Base-by-base conservation (phyloP, 1,140 invertebrate species). In the Eupristina koningsbergeri region DNA sequence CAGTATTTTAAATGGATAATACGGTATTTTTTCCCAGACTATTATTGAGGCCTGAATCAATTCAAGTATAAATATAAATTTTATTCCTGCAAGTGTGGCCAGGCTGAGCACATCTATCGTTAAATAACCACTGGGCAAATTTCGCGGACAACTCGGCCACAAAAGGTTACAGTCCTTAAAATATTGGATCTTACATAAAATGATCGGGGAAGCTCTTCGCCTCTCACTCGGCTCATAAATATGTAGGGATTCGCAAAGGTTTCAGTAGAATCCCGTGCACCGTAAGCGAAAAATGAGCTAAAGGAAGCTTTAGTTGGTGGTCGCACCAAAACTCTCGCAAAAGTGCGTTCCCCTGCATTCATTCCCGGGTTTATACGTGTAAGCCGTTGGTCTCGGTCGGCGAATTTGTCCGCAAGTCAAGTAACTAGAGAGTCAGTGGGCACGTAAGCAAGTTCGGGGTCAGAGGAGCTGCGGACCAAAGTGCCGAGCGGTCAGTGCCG, bases 401-500 rank as follows among this genome's bases (percentile, higher is more conserved):
- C 29, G 29, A 15, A n/a, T 34, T 8, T 41, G 19, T 45, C 41
- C 39, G 39, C 34, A 64, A n/a, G n/a, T n/a, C n/a, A 76, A 63
- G 31, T 64, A 58, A 81, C 69, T 74, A 45, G 76, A 78, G 39
- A 19, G 31, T 31, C 8, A 50, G 41, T 7, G 29, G 31, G 45
- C 81, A 75, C 71, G 58, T 73, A 83, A 36, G 45, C 45, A 74
- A 29, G 61, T 63, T 83, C 81, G 83, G 86, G 86, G 86, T 85
- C 87, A 39, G 89, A 89, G 88, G 85, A 85, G 41, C 26, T 67
- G 29, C 50, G 31, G 47, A 87, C 84, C 85, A 90, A 91, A 90
- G 90, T 91, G 88, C 86, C 86, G 87, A 90, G 88, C 82, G 88
- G 87, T 88, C 89, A 89, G 88, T 85, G 86, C 86, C 89, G 90